These are phyloP conservation scores for Elaeidobius kamerunicus DNA, from an alignment of 2,888 invertebrate genomes.

Conservation along the genomic window DNA sequence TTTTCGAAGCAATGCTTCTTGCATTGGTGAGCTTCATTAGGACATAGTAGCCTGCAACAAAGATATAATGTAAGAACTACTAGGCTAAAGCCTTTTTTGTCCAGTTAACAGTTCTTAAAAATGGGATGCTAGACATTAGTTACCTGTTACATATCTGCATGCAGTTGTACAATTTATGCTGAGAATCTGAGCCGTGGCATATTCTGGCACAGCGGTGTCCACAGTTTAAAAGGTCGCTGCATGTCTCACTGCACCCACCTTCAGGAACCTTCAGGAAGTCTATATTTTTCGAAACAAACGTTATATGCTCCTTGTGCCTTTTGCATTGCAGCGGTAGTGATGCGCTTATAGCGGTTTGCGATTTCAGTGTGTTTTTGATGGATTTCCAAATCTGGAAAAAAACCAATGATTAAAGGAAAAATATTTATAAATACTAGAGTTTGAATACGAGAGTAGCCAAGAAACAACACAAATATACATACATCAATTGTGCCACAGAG, in stretches of 20 bases:
- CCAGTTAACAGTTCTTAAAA: too few species aligned
- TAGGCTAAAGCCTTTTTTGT: too few species aligned
- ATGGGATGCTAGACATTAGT: too few species aligned
- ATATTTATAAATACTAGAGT: too few species aligned
- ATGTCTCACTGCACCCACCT: constrained; percentile 59
- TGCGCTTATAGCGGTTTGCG: constrained; percentile 55
- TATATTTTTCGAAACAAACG: constrained; percentile 33
- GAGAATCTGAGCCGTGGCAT: constrained; percentile 60
- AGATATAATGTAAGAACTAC: too few species aligned
- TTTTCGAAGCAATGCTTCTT: constrained; percentile 9
- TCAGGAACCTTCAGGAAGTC: constrained; percentile 55
- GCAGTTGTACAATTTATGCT: constrained; percentile 54
- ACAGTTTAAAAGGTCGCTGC: constrained; percentile 51
- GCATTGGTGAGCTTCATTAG: constrained; percentile 5
- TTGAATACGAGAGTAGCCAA: too few species aligned
- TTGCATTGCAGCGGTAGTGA: constrained; percentile 54
- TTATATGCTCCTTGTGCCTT: constrained; percentile 49
- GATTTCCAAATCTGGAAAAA: neutral
- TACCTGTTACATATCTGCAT: constrained; percentile 53
- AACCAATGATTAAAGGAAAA: too few species aligned
- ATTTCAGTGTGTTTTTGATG: constrained; percentile 40
- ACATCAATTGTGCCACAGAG: neutral
- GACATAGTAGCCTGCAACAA: constrained; percentile 11
- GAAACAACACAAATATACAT: neutral
- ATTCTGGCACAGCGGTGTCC: constrained; percentile 59